These are phyloP conservation scores for Laticauda colubrina DNA, from an alignment of 2,113 vertebrate species.

Conservation along the genomic window DNA sequence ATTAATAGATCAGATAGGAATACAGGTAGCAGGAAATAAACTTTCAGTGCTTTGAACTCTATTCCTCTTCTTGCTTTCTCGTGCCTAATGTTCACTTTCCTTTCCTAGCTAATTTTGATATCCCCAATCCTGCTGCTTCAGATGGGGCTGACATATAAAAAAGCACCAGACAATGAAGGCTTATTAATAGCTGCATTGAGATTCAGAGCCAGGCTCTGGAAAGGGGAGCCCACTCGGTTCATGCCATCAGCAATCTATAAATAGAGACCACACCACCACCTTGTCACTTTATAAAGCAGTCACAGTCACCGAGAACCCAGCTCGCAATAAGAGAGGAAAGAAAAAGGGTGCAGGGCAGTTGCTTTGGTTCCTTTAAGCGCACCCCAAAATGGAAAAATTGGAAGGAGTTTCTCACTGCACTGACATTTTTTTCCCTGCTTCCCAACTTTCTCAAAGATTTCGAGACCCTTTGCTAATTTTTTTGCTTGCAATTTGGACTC, in stretches of 20 bases:
- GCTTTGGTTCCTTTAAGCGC: accelerated
- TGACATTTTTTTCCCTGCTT: neutral
- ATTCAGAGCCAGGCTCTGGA: slow-evolving; percentile 39
- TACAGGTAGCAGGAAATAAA: too few species aligned
- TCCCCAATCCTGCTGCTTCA: slow-evolving; percentile 8
- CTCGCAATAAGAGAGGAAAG: neutral
- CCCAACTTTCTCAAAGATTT: neutral
- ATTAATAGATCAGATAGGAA: too few species aligned
- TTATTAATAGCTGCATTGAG: slow-evolving; percentile 61
- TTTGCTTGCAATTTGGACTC: too few species aligned
- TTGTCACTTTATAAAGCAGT: slow-evolving; percentile 39
- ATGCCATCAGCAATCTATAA: slow-evolving; percentile 60
- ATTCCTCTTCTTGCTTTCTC: too few species aligned
- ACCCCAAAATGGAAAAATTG: too few species aligned
- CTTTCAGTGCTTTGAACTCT: too few species aligned
- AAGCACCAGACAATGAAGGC: slow-evolving; percentile 54
- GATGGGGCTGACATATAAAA: slow-evolving; percentile 56
- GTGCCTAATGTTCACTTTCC: slow-evolving; percentile 2
- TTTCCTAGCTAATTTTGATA: slow-evolving; percentile 49
- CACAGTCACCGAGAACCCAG: slow-evolving; percentile 11
- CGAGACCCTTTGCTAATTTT: too few species aligned
- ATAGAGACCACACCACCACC: slow-evolving; percentile 52
- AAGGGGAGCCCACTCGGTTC: slow-evolving; percentile 48
- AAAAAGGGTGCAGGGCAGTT: neutral
- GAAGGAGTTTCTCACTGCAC: neutral